Percentiles rank a stretch among this genome's conserved stretches.
Evolutionary conservation across 2,113 vertebrate genomes (phyloP).

Genomic region (Rhabdomys dilectus): DNA sequence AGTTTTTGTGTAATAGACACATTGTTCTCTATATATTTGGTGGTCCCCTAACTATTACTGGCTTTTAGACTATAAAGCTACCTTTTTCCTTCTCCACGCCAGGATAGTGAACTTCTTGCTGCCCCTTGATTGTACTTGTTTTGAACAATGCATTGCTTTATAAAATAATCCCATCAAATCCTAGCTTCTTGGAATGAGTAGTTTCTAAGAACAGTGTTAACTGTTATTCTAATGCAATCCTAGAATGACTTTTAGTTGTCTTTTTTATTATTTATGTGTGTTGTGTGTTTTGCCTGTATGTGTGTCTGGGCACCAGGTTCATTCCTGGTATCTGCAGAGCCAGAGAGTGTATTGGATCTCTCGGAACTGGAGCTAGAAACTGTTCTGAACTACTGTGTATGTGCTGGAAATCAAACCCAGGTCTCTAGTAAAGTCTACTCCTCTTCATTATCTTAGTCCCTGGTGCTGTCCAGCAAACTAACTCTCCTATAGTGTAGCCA

Average conservation of each 20-base stretch:
- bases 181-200: neutral
- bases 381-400: neutral
- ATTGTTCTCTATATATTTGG: neutral
- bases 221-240: neutral
- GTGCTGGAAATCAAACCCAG: neutral
- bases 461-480: neutral
- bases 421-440: neutral
- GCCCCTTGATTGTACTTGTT: neutral
- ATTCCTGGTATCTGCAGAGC: neutral
- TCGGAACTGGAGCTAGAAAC: neutral
- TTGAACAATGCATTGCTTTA: neutral
- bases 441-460: neutral
- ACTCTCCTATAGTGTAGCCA: neutral
- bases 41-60: neutral
- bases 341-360: neutral
- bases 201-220: neutral
- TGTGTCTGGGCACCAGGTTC: neutral
- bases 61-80: neutral
- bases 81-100: neutral
- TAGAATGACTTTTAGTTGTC: neutral
- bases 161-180: neutral
- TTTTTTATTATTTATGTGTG: neutral
- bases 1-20: neutral
- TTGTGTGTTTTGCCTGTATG: neutral
- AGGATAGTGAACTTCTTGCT: neutral